Evolutionary conservation across 2,888 invertebrate species (phyloP).

Genomic region (Druceiella hillmani): DNA sequence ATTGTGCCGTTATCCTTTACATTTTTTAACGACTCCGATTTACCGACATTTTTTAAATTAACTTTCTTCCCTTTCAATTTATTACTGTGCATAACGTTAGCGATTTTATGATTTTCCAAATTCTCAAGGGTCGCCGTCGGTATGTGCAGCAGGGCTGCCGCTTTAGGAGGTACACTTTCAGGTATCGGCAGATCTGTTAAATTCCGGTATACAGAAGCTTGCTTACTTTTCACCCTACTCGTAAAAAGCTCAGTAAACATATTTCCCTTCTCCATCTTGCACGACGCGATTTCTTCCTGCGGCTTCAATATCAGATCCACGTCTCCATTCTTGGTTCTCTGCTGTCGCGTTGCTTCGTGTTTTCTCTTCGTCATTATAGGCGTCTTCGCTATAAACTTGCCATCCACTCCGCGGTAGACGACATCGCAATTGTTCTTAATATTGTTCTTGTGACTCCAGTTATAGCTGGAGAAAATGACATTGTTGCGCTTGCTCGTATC

Average conservation of each 20-base stretch:
- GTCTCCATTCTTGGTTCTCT: slow-evolving; percentile 41
- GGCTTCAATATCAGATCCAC: slow-evolving; percentile 42
- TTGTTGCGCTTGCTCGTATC: slow-evolving; percentile 33
- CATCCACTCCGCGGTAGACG: slow-evolving; percentile 43
- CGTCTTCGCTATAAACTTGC: slow-evolving; percentile 45
- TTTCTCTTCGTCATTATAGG: slow-evolving; percentile 44
- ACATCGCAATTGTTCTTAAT: slow-evolving; percentile 31
- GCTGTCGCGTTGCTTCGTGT: slow-evolving; percentile 33
- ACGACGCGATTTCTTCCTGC: slow-evolving; percentile 33
- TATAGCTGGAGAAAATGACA: slow-evolving; percentile 37
- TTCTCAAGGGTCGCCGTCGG: slow-evolving; percentile 27
- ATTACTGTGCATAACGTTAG: slow-evolving; percentile 32
- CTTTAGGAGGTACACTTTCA: slow-evolving; percentile 54
- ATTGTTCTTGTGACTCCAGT: slow-evolving; percentile 41
- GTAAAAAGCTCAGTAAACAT: slow-evolving; percentile 47
- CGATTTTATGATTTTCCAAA: slow-evolving; percentile 14
- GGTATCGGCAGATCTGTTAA: slow-evolving; percentile 37
- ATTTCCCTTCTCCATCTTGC: slow-evolving; percentile 41
- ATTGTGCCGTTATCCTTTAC: too few species aligned
- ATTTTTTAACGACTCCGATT: slow-evolving; percentile 42
- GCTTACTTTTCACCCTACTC: slow-evolving; percentile 42
- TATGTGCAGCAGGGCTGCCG: slow-evolving; percentile 56
- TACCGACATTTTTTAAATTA: slow-evolving; percentile 38
- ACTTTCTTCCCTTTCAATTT: slow-evolving; percentile 29
- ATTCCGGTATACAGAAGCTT: slow-evolving; percentile 35